These are phyloP conservation scores for Phrynocephalus vlangalii DNA, from an alignment of 2,797 vertebrate species.

Conservation along the genomic window DNA sequence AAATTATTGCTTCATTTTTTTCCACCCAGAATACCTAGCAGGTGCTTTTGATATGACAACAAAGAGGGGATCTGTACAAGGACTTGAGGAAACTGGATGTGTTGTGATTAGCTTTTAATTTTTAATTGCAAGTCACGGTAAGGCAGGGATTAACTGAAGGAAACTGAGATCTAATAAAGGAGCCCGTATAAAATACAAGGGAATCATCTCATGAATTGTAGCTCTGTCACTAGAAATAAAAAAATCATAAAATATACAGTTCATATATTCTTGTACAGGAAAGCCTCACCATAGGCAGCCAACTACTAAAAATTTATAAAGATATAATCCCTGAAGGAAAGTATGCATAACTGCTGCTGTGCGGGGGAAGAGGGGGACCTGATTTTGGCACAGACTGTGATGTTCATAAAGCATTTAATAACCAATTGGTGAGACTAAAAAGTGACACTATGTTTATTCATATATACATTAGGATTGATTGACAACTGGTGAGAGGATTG, in stretches of 20 bases:
- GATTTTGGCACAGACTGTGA: conserved; percentile 67
- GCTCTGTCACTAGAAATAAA: conserved; percentile 69
- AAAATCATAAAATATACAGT: conserved; percentile 71
- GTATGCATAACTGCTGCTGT: conserved; percentile 54
- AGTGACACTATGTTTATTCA: not conserved
- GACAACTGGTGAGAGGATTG: conserved; percentile 11
- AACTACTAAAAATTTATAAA: conserved; percentile 72
- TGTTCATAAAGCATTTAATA: conserved; percentile 67
- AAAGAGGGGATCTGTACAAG: conserved; percentile 16
- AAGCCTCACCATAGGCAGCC: conserved; percentile 60
- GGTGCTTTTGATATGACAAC: not conserved
- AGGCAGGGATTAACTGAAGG: conserved; percentile 64
- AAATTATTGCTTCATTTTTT: not conserved
- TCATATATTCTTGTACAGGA: conserved; percentile 67
- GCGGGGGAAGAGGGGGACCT: conserved; percentile 27
- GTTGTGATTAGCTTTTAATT: conserved; percentile 60
- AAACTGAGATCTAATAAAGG: conserved; percentile 68
- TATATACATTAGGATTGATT: not conserved
- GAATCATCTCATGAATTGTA: conserved; percentile 71
- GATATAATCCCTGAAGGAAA: conserved; percentile 66
- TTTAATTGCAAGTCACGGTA: conserved; percentile 62
- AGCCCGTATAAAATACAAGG: conserved; percentile 67
- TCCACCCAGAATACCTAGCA: conserved; percentile 24
- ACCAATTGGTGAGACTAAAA: conserved; percentile 66
- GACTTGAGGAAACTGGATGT: conserved; percentile 43